Percentiles rank a stretch among this genome's conserved stretches.
Conservation (phyloP, 2,113 vertebrate genomes). For the Amblyopsis rosae region DNA sequence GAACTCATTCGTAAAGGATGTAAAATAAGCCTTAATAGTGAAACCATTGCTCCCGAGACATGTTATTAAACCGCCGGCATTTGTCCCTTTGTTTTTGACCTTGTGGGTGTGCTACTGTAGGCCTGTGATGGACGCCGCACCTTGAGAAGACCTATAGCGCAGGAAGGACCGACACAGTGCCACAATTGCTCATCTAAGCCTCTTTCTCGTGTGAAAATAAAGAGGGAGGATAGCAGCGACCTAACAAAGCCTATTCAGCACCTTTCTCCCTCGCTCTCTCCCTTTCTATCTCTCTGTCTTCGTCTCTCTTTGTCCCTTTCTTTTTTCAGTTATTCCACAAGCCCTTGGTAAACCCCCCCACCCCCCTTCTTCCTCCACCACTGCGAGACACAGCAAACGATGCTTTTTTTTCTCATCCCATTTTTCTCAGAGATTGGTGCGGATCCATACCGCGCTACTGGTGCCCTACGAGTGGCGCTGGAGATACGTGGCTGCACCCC, state of each 20-base stretch:
- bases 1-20: conserved; percentile 30
- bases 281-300: conserved; percentile 34
- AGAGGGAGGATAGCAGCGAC: conserved; percentile 69
- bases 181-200: conserved; percentile 76
- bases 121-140: conserved; percentile 7
- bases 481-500: conserved; percentile 94
- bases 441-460: conserved; percentile 94
- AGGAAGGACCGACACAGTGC: conserved; percentile 66
- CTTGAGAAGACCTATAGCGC: conserved; percentile 38
- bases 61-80: conserved; percentile 11
- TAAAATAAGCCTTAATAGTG: conserved; percentile 46
- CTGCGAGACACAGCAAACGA: conserved; percentile 86
- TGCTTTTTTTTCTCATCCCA: conserved; percentile 93
- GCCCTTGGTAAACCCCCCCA: conserved; percentile 38
- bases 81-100: conserved; percentile 17
- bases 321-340: conserved; percentile 33
- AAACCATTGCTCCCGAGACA: conserved; percentile 20
- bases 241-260: conserved; percentile 88
- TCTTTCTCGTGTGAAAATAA: conserved; percentile 71
- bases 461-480: conserved; percentile 78
- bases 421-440: conserved; percentile 99
- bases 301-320: conserved; percentile 13
- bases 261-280: conserved; percentile 54
- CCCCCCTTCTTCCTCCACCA: conserved; percentile 77
- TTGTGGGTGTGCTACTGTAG: not conserved